Percentiles rank a stretch among this genome's conserved stretches.
These are phyloP conservation scores for Papilio polyxenes DNA, from an alignment of 1,140 invertebrate genomes.

Conservation along the genomic window DNA sequence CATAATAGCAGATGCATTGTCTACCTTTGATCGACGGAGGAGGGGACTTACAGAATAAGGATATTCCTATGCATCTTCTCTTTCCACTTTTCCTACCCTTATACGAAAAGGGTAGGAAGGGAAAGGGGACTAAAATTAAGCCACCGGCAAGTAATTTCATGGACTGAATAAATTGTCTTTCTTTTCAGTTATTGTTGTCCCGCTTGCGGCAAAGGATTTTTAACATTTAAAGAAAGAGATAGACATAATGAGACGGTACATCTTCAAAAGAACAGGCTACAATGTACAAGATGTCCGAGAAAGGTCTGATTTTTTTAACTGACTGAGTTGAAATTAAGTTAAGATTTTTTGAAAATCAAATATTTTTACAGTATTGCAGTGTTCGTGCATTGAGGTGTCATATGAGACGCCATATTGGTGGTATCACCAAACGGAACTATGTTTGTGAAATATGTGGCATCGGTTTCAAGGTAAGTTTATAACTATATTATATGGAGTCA, in stretches of 20 bases:
- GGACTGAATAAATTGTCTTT: not conserved
- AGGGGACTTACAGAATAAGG: too few species aligned
- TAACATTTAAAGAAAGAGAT: not conserved
- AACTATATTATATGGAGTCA: not conserved
- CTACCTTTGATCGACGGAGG: too few species aligned
- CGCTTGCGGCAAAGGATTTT: not conserved
- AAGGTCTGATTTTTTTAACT: not conserved
- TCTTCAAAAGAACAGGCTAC: not conserved
- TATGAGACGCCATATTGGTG: not conserved
- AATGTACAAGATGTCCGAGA: not conserved
- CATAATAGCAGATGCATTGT: too few species aligned
- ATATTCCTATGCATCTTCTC: too few species aligned
- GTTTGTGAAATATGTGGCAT: not conserved
- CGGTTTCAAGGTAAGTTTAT: not conserved
- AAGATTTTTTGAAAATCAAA: too few species aligned
- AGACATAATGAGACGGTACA: not conserved
- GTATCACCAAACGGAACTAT: not conserved
- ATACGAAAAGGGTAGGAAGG: too few species aligned
- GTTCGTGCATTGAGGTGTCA: not conserved
- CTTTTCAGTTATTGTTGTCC: slow-evolving; percentile 3
- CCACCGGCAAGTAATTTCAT: not conserved
- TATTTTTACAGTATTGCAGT: slow-evolving; percentile 16
- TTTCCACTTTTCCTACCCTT: too few species aligned
- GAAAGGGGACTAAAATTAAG: not conserved
- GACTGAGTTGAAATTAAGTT: too few species aligned